phyloP scores from a whole-genome alignment of 2,113 vertebrate species.

The Chloropsis cyanopogon region DNA sequence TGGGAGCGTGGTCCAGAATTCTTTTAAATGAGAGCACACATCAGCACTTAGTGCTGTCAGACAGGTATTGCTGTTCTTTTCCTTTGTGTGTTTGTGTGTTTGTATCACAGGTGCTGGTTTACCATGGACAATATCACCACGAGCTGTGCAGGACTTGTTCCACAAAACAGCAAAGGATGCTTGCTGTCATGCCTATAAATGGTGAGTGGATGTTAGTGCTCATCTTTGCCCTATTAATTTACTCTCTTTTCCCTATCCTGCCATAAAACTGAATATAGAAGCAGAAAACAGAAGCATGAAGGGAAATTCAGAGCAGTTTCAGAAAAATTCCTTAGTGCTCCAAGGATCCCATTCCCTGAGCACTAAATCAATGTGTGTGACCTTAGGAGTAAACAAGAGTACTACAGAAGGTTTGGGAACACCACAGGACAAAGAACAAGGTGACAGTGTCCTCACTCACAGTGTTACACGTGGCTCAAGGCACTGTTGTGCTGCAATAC shows the following conservation, averaged over 20 bases:
- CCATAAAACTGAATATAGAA: not conserved
- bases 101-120: not conserved
- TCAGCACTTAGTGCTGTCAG: not conserved
- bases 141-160: not conserved
- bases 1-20: accelerated
- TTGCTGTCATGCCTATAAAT: not conserved
- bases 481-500: not conserved
- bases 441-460: not conserved
- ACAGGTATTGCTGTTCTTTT: no score
- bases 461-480: not conserved
- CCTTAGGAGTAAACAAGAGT: not conserved
- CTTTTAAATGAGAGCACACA: not conserved
- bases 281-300: not conserved
- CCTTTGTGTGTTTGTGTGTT: not conserved
- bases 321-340: not conserved
- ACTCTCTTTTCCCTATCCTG: not conserved
- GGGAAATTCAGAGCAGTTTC: not conserved
- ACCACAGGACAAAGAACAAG: not conserved
- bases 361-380: accelerated
- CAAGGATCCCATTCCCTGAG: not conserved
- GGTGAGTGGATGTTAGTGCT: not conserved
- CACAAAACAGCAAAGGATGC: not conserved
- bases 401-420: not conserved
- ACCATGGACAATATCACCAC: not conserved
- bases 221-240: not conserved